Evolutionary conservation across 2,888 invertebrate species (phyloP), one percentile per base, ranked within the genome.

Genomic region (Leptarthrus brevirostris): DNA sequence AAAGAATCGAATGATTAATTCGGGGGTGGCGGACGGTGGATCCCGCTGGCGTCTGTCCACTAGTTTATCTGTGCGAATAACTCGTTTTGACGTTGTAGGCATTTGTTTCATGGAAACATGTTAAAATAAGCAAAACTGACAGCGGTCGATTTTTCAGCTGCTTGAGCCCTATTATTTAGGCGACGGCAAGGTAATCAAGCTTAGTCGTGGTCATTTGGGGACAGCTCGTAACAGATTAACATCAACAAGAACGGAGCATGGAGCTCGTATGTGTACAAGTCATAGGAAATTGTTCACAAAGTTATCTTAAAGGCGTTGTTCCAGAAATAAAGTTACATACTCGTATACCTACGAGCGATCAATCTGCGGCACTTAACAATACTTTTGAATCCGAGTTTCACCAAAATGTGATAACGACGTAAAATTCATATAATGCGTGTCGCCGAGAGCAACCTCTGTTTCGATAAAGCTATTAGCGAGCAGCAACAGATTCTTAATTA

Each of bases 1-100:
- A 69, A 69, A 69, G 49, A 52, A 69, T 69, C 52, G 52, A 69
- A 69, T 69, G 69, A 69, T 69, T 69, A 69, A 69, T 69, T 69
- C 18, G 18, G 24, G n/a, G 69, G 24, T 22, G 24, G 47, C 64
- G 14, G 44, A n/a, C n/a, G n/a, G n/a, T n/a, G n/a, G 47, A 16
- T 6, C 24, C 49, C 49, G 26, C 8, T n/a, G 14, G 18, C 54
- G 54, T 22, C 24, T 26, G 22, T 8, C 49, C 49, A 8, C 8
- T 24, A 44, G 47, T 22, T 49, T 64, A 64, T 64, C 64, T 44
- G 24, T 47, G 64, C 64, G 64, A 64, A 64, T 64, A 47, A 47
- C 64, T 44, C 24, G 64, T 44, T 40, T 24, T 22, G 64, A 24
- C 40, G 44, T 44, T 64, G 24, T 20, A 64, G 64, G 14, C 44